phyloP scores from a whole-genome alignment of 2,797 vertebrate species.

The Columba guinea region DNA sequence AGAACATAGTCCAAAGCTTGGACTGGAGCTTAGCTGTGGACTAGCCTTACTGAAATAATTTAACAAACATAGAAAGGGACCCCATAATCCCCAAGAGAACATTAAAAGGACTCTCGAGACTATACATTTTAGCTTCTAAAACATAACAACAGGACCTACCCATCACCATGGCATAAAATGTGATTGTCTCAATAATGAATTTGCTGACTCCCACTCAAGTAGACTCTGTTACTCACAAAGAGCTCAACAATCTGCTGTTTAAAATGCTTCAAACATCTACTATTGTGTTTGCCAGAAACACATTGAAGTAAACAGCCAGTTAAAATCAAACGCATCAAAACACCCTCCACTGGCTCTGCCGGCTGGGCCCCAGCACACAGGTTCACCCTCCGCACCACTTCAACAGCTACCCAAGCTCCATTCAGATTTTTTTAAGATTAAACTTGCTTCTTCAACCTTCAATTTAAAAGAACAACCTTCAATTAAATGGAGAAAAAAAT shows the following conservation, averaged over 20 bases:
- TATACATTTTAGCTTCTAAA: not conserved
- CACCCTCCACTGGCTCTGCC: not conserved
- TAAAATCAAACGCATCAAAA: not conserved
- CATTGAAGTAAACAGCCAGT: not conserved
- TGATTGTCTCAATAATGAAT: not conserved
- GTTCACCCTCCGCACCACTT: not conserved
- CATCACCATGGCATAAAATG: accelerated
- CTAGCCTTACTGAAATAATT: not conserved
- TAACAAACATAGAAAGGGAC: not conserved
- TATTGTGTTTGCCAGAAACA: not conserved
- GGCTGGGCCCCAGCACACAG: accelerated
- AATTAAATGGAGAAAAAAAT: not conserved
- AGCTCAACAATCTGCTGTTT: not conserved
- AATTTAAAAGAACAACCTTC: not conserved
- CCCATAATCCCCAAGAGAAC: not conserved
- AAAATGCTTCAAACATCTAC: not conserved
- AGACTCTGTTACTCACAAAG: not conserved
- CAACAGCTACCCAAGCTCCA: not conserved
- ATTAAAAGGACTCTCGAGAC: not conserved
- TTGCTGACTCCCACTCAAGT: not conserved
- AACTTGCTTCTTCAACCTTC: not conserved
- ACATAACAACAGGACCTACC: not conserved
- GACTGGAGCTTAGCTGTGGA: not conserved
- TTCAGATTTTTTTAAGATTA: too few species aligned
- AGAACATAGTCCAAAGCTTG: not conserved